Evolutionary conservation across 2,113 vertebrate genomes (phyloP).

Genomic region (Corydoras sp.): DNA sequence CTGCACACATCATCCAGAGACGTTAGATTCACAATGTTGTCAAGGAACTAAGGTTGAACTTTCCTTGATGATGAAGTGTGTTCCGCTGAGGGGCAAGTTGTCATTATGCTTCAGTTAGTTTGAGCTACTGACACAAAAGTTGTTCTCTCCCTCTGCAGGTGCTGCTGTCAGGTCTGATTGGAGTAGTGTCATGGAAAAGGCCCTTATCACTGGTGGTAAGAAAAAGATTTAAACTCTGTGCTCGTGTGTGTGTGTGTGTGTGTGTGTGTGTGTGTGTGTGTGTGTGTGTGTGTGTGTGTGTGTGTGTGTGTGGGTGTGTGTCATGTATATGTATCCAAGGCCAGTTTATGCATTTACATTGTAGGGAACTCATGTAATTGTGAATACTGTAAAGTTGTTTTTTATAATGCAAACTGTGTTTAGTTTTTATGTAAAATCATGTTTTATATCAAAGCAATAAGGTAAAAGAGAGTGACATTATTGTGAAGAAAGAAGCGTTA

Average conservation of each 20-base stretch:
- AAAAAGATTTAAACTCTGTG: conserved; percentile 7
- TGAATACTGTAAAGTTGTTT: no score
- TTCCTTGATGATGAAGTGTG: neutral
- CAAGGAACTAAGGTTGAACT: neutral
- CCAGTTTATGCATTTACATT: no score
- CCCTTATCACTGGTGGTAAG: conserved; percentile 88
- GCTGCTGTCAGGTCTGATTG: conserved; percentile 90
- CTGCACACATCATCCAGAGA: no score
- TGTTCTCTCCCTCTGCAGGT: conserved; percentile 68
- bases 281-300: neutral
- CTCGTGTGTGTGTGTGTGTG: neutral
- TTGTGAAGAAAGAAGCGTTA: no score
- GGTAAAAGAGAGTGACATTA: no score
- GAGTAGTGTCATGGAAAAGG: conserved; percentile 97
- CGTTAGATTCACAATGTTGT: no score
- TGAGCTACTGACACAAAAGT: conserved; percentile 1
- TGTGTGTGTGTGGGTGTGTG: neutral
- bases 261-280: neutral
- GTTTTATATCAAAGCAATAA: no score
- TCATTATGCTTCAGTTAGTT: neutral
- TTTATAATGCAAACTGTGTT: no score
- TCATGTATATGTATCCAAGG: no score
- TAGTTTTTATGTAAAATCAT: no score
- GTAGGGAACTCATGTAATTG: no score
- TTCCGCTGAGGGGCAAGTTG: neutral